Evolutionary conservation across 2,797 vertebrate species (phyloP).

Genomic region (Odontamblyopus lacepedii): DNA sequence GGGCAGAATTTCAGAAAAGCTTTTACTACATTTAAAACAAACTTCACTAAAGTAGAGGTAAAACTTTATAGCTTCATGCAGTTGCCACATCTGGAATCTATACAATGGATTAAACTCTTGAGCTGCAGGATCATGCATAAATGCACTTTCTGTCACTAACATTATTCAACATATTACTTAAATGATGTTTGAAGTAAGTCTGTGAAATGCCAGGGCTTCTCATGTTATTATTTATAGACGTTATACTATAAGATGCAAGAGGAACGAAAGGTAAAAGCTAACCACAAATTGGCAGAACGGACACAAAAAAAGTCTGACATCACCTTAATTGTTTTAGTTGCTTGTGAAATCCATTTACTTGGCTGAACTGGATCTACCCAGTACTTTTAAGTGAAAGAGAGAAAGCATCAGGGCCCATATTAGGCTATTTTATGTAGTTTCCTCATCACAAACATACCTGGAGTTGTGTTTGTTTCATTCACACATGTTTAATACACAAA

Average conservation of each 20-base stretch:
- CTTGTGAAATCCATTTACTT: neutral
- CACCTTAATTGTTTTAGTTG: neutral
- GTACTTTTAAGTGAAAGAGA: too few relatives aligned
- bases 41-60: slow-evolving; percentile 15
- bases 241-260: neutral
- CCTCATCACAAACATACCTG: too few relatives aligned
- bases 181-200: neutral
- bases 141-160: slow-evolving; percentile 12
- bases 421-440: too few relatives aligned
- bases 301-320: neutral
- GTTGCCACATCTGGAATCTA: slow-evolving; percentile 25
- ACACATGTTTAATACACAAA: too few relatives aligned
- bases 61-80: slow-evolving; percentile 25
- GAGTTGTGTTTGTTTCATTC: too few relatives aligned
- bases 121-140: neutral
- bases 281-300: neutral
- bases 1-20: slow-evolving; percentile 26
- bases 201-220: neutral
- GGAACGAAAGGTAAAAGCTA: neutral
- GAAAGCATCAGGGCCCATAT: too few relatives aligned
- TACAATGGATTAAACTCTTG: slow-evolving; percentile 1
- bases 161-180: neutral
- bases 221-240: neutral
- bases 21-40: slow-evolving; percentile 31
- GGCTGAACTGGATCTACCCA: neutral